A percentile compares a stretch with the other conserved stretches of the same genome.
phyloP scores from a whole-genome alignment of 1,140 invertebrate species.

The Metaphire vulgaris region DNA sequence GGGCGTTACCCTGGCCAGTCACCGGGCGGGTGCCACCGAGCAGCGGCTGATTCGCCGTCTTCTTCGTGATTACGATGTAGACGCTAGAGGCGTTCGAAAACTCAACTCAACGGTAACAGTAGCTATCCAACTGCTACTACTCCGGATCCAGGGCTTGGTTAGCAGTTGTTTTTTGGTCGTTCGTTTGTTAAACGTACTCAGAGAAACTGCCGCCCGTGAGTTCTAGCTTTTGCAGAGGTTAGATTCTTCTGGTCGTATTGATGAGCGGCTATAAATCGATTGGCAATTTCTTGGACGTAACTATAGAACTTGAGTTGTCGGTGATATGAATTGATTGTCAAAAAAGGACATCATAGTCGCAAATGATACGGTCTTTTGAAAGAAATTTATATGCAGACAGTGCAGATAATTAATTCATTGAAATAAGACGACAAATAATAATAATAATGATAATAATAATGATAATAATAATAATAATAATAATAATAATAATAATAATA shows the following conservation, averaged over 20 bases:
- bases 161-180: slow-evolving; percentile 13
- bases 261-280: too few relatives aligned
- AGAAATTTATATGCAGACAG: too few relatives aligned
- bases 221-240: too few relatives aligned
- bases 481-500: slow-evolving; percentile 30
- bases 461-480: slow-evolving; percentile 30
- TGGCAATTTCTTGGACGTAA: too few relatives aligned
- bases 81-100: slow-evolving; percentile 21
- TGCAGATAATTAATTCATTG: too few relatives aligned
- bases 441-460: slow-evolving; percentile 32
- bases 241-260: too few relatives aligned
- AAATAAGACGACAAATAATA: slow-evolving; percentile 27
- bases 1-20: not conserved
- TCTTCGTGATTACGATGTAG: slow-evolving; percentile 24
- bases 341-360: too few relatives aligned
- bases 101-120: slow-evolving; percentile 7
- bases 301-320: too few relatives aligned
- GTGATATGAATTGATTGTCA: too few relatives aligned
- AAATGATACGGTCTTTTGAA: too few relatives aligned
- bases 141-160: slow-evolving; percentile 26
- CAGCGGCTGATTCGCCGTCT: slow-evolving; percentile 15
- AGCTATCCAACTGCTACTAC: slow-evolving; percentile 28
- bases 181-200: too few relatives aligned
- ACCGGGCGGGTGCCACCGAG: slow-evolving; percentile 13
- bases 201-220: too few relatives aligned